Evolutionary conservation across 2,113 vertebrate genomes (phyloP), one percentile per base, ranked within the genome.

Genomic region (Malurus melanocephalus): DNA sequence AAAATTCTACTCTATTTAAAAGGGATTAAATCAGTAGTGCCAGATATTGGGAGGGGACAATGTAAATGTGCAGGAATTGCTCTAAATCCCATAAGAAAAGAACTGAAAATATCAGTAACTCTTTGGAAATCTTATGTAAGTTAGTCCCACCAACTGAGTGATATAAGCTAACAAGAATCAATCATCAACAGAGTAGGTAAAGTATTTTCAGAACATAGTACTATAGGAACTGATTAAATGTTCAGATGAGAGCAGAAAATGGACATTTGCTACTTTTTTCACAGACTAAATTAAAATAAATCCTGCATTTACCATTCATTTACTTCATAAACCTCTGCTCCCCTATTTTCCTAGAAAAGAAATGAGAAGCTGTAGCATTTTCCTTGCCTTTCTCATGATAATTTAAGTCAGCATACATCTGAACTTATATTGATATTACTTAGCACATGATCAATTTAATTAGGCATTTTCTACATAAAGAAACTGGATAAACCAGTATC

Each of bases 31-130:
- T 42, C 20, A 40, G 55, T 35, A 38, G 9, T 5, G 48, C 16
- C 5, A n/a, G 32, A 42, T 61, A 52, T 2, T 48, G 21, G 13
- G 13, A 23, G 4, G 3, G 12, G 2, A 1, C 11, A 56, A 53
- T 18, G 11, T 49, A 16, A 61, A 30, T 28, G 15, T n/a, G 6
- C 7, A 71, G 6, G 23, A 66, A 62, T 33, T 77, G 14, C n/a
- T 64, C 30, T 60, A 67, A 83, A 35, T 6, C 13, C 9, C 16
- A 73, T 11, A 9, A 77, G 43, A 75, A 67, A 64, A 40, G 18
- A 62, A 43, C 20, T 14, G n/a, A 74, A 60, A 73, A 46, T 32
- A 48, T n/a, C 14, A 59, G 18, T 26, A 66, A 27, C 5, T 67
- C 11, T 46, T 52, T 26, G 22, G 19, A 71, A 59, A 80, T 7